Conservation (phyloP, 2,888 invertebrate genomes). For the Gibbula magus region DNA sequence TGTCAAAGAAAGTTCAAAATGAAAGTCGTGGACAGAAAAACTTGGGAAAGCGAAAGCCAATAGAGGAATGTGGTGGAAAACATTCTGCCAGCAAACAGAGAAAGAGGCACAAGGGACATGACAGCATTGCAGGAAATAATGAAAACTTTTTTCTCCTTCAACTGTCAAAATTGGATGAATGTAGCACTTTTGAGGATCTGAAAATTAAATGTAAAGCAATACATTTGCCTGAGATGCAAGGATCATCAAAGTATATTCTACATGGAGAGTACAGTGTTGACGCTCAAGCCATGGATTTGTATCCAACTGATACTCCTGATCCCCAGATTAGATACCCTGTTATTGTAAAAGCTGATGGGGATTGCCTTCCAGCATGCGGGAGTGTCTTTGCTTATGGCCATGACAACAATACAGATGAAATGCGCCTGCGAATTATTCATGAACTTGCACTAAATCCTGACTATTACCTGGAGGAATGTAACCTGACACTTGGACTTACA, state of each 20-base stretch:
- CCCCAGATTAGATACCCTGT: conserved; percentile 14
- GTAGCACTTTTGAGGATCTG: conserved; percentile 27
- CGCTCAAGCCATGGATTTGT: conserved; percentile 25
- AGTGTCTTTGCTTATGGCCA: conserved; percentile 27
- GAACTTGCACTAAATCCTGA: conserved; percentile 26
- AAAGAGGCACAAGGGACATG: neutral
- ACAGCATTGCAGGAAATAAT: neutral
- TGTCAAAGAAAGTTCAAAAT: neutral
- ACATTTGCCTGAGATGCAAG: neutral
- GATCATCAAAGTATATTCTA: conserved; percentile 14
- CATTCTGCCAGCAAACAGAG: neutral
- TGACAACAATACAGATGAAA: conserved; percentile 26
- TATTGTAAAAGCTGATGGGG: conserved; percentile 22
- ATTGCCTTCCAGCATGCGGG: conserved; percentile 28
- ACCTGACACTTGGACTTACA: neutral
- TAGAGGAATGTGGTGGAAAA: neutral
- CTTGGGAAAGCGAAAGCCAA: neutral
- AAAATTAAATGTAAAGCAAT: neutral
- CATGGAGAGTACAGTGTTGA: conserved; percentile 26
- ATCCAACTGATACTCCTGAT: conserved; percentile 30
- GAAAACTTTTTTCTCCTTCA: neutral
- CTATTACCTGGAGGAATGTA: conserved; percentile 26
- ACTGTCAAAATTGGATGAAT: neutral
- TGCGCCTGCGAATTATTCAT: conserved; percentile 32
- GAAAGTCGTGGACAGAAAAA: neutral